Evolutionary conservation across 2,888 invertebrate species (phyloP).

Genomic region (Panopea generosa): DNA sequence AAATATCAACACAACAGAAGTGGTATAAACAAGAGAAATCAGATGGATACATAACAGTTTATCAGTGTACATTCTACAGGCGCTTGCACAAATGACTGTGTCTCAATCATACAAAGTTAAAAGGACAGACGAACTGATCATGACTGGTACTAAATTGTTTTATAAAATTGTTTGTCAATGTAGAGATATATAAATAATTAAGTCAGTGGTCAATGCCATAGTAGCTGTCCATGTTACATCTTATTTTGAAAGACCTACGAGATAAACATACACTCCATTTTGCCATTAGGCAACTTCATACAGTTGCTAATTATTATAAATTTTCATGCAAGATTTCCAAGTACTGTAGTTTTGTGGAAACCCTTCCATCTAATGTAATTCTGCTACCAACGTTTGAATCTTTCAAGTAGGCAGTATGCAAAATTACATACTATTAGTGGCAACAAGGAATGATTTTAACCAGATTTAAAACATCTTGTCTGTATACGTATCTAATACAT

Average conservation of each 20-base stretch:
- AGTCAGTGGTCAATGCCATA: too few species aligned
- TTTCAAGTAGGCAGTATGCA: too few species aligned
- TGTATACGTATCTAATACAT: not conserved
- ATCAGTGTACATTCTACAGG: not conserved
- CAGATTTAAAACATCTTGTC: not conserved
- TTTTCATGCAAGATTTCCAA: not conserved
- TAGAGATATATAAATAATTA: too few species aligned
- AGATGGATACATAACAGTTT: not conserved
- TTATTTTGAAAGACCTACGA: not conserved
- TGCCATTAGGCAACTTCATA: not conserved
- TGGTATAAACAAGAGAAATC: not conserved
- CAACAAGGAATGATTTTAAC: not conserved
- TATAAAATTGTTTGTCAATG: not conserved
- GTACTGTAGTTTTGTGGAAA: not conserved
- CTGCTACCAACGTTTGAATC: too few species aligned
- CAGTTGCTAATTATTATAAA: slow-evolving; percentile 1
- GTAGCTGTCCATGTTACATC: too few species aligned
- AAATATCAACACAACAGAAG: not conserved
- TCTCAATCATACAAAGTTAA: too few species aligned
- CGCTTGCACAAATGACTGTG: not conserved
- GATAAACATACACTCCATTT: not conserved
- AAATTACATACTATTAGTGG: too few species aligned
- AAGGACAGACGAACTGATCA: not conserved
- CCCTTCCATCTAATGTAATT: not conserved
- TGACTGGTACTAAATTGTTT: not conserved